Conservation (phyloP, 2,888 invertebrate species). For the Hemicrepidius hirtus region DNA sequence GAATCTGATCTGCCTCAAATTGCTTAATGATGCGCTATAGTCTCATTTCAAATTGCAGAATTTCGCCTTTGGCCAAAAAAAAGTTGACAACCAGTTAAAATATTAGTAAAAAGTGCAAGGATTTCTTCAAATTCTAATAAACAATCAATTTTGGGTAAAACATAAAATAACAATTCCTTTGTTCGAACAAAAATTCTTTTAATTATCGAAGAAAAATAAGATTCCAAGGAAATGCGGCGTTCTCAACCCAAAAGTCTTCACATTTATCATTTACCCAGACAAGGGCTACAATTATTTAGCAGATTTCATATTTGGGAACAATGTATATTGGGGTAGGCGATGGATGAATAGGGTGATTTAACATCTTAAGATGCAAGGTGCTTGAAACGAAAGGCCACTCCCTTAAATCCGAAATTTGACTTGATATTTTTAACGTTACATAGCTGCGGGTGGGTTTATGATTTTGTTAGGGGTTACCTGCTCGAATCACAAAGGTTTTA, state of each 20-base stretch:
- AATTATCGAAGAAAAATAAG: conserved; percentile 36
- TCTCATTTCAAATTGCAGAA: conserved; percentile 26
- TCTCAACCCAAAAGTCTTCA: conserved; percentile 36
- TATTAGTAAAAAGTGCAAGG: not conserved
- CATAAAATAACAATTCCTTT: conserved; percentile 25
- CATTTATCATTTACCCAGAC: conserved; percentile 59
- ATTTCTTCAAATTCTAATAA: not conserved
- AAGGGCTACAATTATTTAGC: conserved; percentile 61
- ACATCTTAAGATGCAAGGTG: conserved; percentile 67
- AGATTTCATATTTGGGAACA: conserved; percentile 68
- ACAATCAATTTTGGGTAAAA: conserved; percentile 8
- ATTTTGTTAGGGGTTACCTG: conserved; percentile 43
- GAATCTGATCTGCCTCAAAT: conserved; percentile 50
- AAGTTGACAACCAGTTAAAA: not conserved
- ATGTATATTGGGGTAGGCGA: conserved; percentile 56
- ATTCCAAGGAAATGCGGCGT: conserved; percentile 2
- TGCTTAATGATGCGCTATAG: conserved; percentile 44
- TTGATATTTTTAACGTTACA: conserved; percentile 64
- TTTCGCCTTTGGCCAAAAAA: not conserved
- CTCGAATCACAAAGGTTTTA: conserved; percentile 31
- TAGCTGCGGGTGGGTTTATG: conserved; percentile 62
- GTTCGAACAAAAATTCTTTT: conserved; percentile 31
- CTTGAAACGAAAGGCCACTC: conserved; percentile 66
- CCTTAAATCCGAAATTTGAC: conserved; percentile 63
- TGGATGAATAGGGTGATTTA: conserved; percentile 64